A percentile compares a stretch with the other conserved stretches of the same genome.
These are phyloP conservation scores for Odontomachus brunneus DNA, from an alignment of 1,140 invertebrate genomes.

Conservation along the genomic window DNA sequence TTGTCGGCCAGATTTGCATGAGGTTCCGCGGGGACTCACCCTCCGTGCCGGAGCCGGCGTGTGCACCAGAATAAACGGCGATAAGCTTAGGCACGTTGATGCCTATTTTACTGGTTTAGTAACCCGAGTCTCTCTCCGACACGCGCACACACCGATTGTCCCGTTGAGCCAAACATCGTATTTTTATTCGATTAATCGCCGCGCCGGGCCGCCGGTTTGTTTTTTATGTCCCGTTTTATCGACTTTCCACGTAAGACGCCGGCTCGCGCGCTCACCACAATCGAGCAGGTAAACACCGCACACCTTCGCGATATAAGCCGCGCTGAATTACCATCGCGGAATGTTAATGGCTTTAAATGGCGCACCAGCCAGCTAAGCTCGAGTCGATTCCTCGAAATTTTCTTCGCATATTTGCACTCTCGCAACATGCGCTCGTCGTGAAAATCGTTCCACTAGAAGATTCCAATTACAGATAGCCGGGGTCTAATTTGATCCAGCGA, in stretches of 20 bases:
- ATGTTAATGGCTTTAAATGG: too few species aligned
- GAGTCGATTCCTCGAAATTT: background rate
- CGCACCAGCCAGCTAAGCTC: too few species aligned
- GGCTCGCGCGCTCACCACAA: background rate
- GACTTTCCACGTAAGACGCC: background rate
- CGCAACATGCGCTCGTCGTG: background rate
- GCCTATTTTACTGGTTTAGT: background rate
- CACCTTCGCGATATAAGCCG: background rate
- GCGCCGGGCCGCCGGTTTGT: background rate
- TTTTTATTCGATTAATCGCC: constrained; percentile 21
- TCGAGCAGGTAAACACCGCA: background rate
- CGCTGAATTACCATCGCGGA: background rate
- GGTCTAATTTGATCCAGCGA: background rate
- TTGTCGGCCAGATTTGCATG: constrained; percentile 59
- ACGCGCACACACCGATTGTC: constrained; percentile 29
- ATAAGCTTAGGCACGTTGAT: constrained; percentile 1
- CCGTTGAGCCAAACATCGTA: background rate
- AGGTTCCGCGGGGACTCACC: constrained; percentile 36
- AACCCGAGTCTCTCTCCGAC: background rate
- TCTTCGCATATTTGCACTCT: background rate
- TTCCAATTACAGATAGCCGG: background rate
- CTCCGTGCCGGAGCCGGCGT: background rate
- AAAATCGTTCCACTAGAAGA: background rate
- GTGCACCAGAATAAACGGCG: constrained; percentile 36
- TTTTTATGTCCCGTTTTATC: constrained; percentile 5